Base-by-base conservation (phyloP, 2,888 invertebrate genomes). In the Diadromus collaris region DNA sequence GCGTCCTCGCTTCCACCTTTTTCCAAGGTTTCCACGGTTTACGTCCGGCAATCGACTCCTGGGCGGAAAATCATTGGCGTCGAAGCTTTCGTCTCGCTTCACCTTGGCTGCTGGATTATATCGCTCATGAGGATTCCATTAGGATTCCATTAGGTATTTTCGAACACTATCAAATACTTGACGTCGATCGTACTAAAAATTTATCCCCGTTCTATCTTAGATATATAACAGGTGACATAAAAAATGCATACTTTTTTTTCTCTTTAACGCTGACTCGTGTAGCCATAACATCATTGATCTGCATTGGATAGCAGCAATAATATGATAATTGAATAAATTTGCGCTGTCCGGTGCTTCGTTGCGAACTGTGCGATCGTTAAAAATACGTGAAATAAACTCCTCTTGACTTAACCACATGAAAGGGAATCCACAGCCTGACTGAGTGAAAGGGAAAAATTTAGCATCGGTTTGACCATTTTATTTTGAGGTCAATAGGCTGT, bases 401-500 rank as follows among this genome's bases (percentile, higher is more conserved):
- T 13, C n/a, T 32, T 29, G 24, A 27, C 16, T 34, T 27, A 21
- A 46, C 44, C 13, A 19, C 29, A 44, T 19, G n/a, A 48, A 48
- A 44, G 19, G n/a, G 60, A 44, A 21, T 58, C 32, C n/a, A 6
- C 32, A 10, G 29, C 64, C 68, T 58, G 63, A 67, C 41, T 65
- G 61, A 63, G 71, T 68, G 75, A 74, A 81, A 81, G 78, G 79
- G 79, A 74, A 69, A 67, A 74, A 48, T 78, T 70, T 63, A 46
- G 41, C 27, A 19, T n/a, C 61, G n/a, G 61, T 78, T 78, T 69
- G 72, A 81, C 77, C 79, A 84, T 86, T 88, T 86, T 85, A 85
- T 88, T 82, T 82, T 54, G 81, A 76, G 83, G 84, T 87, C 86
- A 83, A 88, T 88, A 82, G 86, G 81, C 77, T 71, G 70, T 63